Evolutionary conservation across 2,888 invertebrate species (phyloP), one percentile per base, ranked within the genome.

Genomic region (Cheilosia variabilis): DNA sequence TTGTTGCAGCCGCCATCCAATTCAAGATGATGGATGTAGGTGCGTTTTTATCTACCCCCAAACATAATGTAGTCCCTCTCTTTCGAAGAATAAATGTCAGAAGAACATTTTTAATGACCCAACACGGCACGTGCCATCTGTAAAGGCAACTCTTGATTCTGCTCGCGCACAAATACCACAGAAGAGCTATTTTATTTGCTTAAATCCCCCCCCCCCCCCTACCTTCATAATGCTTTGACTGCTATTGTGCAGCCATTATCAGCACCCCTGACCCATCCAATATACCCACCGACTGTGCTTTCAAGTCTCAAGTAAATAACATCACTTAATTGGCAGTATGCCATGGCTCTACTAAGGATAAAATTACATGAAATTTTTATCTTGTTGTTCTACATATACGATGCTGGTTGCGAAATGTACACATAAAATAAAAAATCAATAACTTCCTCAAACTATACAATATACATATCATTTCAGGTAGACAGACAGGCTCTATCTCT

Each of bases 311-410:
- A 84, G 80, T 76, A 80, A 84, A 80, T 79, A 76, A 83, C 73
- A 84, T 79, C 68, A 84, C 75, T 84, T 84, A 84, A 84, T 84
- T 80, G 84, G 84, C 84, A 84, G 57, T 69, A 71, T 80, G 84
- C 84, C 69, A 52, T 63, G 55, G 66, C 72, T 78, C 47, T 78
- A 62, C 62, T 63, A 68, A 66, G 75, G 80, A 80, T 80, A 80
- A 84, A 80, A 80, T 84, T 80, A 80, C 84, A 84, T 71, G 37
- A 75, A 72, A 31, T 22, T 9, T 22, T n/a, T 7, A 10, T 7
- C 17, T 1, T 37, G 19, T 24, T 22, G 2, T 19, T 62, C 27
- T 47, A 52, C 24, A 22, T 24, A 52, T 52, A 52, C 15, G 71
- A 71, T 80, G 55, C 75, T 83, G 80, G 47, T 80, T 73, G 75